phyloP scores from a whole-genome alignment of 1,140 invertebrate genomes.

The Meteorus sp. region DNA sequence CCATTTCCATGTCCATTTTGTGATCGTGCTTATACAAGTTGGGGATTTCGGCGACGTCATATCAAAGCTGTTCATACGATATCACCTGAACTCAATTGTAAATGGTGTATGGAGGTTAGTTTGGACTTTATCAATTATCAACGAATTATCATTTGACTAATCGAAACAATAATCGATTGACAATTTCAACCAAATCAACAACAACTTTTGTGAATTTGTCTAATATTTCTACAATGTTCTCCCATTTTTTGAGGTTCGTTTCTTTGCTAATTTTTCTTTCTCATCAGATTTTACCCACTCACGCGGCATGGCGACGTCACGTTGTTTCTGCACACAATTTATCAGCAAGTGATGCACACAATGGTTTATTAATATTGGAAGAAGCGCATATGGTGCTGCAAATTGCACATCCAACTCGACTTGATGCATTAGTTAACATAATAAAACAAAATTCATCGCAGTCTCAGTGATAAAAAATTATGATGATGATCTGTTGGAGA shows the following conservation, averaged over 20 bases:
- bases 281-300: slow-evolving; percentile 57
- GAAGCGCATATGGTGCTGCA: slow-evolving; percentile 68
- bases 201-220: too few relatives aligned
- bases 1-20: slow-evolving; percentile 69
- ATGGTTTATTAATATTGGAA: slow-evolving; percentile 65
- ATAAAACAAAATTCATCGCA: slow-evolving; percentile 44
- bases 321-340: slow-evolving; percentile 63
- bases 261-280: slow-evolving; percentile 16
- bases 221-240: too few relatives aligned
- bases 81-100: slow-evolving; percentile 61
- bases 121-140: background rate
- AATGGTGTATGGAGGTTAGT: slow-evolving; percentile 60
- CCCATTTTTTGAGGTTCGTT: background rate
- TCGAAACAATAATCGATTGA: too few relatives aligned
- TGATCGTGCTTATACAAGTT: slow-evolving; percentile 66
- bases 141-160: too few relatives aligned
- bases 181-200: too few relatives aligned
- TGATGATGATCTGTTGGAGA: too few relatives aligned
- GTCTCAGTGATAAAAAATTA: too few relatives aligned
- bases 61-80: slow-evolving; percentile 65
- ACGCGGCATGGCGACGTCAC: slow-evolving; percentile 64
- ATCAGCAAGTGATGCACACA: slow-evolving; percentile 62
- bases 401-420: slow-evolving; percentile 53
- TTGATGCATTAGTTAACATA: slow-evolving; percentile 52
- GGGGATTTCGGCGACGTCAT: slow-evolving; percentile 67